phyloP scores from a whole-genome alignment of 2,113 vertebrate genomes.

The Agelaius tricolor region DNA sequence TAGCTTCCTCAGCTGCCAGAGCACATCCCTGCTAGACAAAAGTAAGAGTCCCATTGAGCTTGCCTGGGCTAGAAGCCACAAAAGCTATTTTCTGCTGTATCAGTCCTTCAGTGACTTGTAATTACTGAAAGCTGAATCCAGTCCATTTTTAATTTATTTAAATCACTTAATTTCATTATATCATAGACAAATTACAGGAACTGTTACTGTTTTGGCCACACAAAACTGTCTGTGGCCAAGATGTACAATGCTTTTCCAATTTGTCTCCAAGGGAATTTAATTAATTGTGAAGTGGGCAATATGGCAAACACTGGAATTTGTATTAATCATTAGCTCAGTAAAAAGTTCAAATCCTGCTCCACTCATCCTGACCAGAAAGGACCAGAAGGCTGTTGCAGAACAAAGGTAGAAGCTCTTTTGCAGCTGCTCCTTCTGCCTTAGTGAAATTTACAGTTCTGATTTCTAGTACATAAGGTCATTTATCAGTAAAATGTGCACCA shows the following conservation, averaged over 20 bases:
- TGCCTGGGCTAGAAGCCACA: constrained; percentile 22
- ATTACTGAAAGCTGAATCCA: constrained; percentile 39
- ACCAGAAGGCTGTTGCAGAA: not conserved
- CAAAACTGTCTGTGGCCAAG: not conserved
- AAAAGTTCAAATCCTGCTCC: constrained; percentile 2
- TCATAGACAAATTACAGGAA: constrained; percentile 29
- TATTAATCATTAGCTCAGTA: constrained; percentile 5
- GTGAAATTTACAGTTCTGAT: not conserved
- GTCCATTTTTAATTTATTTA: constrained; percentile 52
- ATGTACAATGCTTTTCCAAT: constrained; percentile 27
- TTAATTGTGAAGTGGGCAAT: constrained; percentile 17
- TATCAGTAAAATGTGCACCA: not conserved
- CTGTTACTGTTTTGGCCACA: not conserved
- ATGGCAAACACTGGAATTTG: constrained; percentile 5
- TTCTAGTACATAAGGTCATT: not conserved
- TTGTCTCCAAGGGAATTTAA: constrained; percentile 45
- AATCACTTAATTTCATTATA: constrained; percentile 63
- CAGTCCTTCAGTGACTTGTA: constrained; percentile 8
- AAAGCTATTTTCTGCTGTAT: constrained; percentile 29
- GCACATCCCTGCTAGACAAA: not conserved
- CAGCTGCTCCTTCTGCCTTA: not conserved
- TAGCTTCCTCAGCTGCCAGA: not conserved
- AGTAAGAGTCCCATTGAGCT: not conserved
- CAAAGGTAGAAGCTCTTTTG: not conserved
- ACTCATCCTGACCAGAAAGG: not conserved